Percentiles rank a stretch among this genome's conserved stretches.
Conservation (phyloP, 2,797 vertebrate species). For the Crypturellus tataupa region DNA sequence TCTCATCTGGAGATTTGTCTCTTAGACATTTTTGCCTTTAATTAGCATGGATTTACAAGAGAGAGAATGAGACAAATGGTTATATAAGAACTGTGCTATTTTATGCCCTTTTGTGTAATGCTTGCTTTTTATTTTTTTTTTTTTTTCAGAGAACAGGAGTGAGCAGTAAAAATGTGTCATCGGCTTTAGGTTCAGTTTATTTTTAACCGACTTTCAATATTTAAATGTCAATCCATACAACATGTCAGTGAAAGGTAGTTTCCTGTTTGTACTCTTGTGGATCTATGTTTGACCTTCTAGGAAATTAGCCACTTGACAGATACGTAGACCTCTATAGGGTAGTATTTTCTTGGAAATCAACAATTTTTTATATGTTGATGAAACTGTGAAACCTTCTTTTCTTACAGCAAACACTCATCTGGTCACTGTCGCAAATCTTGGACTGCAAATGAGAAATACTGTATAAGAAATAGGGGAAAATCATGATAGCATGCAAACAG, state of each 20-base stretch:
- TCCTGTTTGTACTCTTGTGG: not conserved
- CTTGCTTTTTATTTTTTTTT: not conserved
- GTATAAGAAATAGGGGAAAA: not conserved
- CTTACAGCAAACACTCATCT: not conserved
- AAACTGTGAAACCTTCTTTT: slow-evolving; percentile 24
- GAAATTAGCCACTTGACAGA: not conserved
- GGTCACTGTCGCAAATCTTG: not conserved
- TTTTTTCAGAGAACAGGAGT: fast-evolving
- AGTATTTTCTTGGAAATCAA: not conserved
- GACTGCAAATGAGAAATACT: not conserved
- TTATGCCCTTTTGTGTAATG: not conserved
- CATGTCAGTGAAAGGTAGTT: not conserved
- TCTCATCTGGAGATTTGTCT: not conserved
- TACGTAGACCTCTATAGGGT: not conserved
- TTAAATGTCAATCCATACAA: not conserved
- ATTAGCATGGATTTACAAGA: not conserved
- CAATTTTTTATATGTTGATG: not conserved
- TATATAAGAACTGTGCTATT: not conserved
- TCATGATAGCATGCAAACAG: not conserved
- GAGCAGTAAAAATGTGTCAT: not conserved
- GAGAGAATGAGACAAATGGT: not conserved
- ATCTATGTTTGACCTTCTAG: not conserved
- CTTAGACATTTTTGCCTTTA: not conserved
- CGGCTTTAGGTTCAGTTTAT: not conserved
- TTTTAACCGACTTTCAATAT: not conserved